Evolutionary conservation across 30 jellyfish, hydroid and myxozoan genomes (phyloP), one percentile per base, ranked within the genome.

Genomic region (Aurelia sp.): DNA sequence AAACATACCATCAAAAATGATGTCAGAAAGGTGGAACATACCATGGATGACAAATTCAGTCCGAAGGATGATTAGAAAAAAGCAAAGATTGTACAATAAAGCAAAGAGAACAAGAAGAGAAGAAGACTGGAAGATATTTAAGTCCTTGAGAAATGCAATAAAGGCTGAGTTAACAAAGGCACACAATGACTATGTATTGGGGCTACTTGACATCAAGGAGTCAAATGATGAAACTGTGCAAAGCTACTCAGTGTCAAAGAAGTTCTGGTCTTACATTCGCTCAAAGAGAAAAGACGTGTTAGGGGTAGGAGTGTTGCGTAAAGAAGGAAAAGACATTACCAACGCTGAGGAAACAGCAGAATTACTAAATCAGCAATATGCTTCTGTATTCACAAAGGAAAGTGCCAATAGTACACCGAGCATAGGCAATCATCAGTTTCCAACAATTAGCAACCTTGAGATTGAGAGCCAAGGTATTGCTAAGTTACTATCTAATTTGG

Each of bases 81-180:
- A 66, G 90, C 90, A 79, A 79, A 63, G 81, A 66, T 82, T 79
- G 90, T 79, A 79, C 81, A 79, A 79, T 41, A 79, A 63, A 79
- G 81, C 81, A 79, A 79, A 61, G 90, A 62, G 82, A 79, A 41
- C 90, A 63, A 40, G 82, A 35, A 64, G 90, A 67, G 90, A 79
- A 38, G 90, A 79, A 63, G 90, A 79, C 55, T 79, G 90, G 90
- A 66, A 79, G 90, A 51, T 48, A 64, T 38, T 31, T 62, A 79
- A 60, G 87, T 59, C 87, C 67, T 33, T 76, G 87, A 76, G 87
- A 59, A 57, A 76, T 63, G 72, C 90, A 79, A 79, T 79, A 62
- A 79, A 79, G 82, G 63, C 81, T 41, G 81, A 79, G 81, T 82
- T 62, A 66, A 24, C 90, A 79, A 79, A 79, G 82, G 81, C 90